Evolutionary conservation across 2,888 invertebrate species (phyloP), one percentile per base, ranked within the genome.

Genomic region (Conomelus anceps): DNA sequence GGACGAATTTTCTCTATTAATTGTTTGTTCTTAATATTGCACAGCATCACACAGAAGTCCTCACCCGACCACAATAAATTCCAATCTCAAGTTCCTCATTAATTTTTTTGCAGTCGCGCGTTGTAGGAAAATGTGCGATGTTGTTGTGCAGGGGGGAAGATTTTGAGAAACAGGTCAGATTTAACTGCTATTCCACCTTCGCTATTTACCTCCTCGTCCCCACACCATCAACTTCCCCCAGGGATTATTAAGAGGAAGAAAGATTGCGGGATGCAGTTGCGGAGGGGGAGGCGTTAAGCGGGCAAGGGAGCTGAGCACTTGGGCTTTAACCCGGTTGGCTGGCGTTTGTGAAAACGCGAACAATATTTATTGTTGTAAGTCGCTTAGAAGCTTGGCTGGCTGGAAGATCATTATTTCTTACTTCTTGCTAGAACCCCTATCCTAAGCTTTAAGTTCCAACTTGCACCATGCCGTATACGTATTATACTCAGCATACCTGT

Each of bases 21-120:
- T 63, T 63, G 63, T 63, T 63, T 63, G 63, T n/a, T 63, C n/a
- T 63, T 63, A n/a, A 63, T 63, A 63, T 63, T 20, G 63, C 63
- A 63, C 6, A 63, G 63, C 63, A n/a, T n/a, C 63, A n/a, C 63
- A 63, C 63, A 86, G 29, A 86, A 23, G 29, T 85, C 29, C 86
- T 22, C 29, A 86, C 17, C 86, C 29, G 24, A 86, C 86, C 22
- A 86, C 86, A 86, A 86, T 86, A 86, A 86, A 86, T 29, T 86
- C 29, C 26, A 24, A 86, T 86, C 86, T 86, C 86, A 86, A 86
- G 86, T 86, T 86, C 86, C 86, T 86, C 86, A 86, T 86, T 86
- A 86, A 86, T 86, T 86, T 86, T 86, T 86, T 63, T 63, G 63
- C 63, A 63, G 63, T 63, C 63, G 63, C 63, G 20, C 63, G 63